A percentile compares a stretch with the other conserved stretches of the same genome.
Evolutionary conservation across 1,140 invertebrate genomes (phyloP).

Genomic region (Archegozetes longisetosus): DNA sequence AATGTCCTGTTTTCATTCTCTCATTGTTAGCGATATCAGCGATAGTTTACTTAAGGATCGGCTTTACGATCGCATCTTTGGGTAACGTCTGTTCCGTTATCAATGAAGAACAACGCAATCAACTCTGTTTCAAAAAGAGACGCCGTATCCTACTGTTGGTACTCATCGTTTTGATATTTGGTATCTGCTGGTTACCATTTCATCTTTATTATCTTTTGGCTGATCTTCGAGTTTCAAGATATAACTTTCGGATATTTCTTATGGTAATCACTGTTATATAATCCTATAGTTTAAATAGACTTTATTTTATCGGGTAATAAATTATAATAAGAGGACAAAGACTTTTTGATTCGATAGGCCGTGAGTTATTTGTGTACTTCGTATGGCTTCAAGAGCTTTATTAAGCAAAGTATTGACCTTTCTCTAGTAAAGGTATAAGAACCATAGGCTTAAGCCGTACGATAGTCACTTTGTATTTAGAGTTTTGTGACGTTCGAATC

Average conservation of each 20-base stretch:
- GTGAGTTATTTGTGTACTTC: no score
- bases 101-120: neutral
- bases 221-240: conserved; percentile 29
- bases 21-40: neutral
- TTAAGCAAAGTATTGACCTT: no score
- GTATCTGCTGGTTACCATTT: conserved; percentile 77
- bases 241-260: neutral
- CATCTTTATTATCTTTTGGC: conserved; percentile 78
- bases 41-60: neutral
- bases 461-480: no score
- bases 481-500: no score
- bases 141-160: conserved; percentile 46
- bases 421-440: no score
- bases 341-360: no score
- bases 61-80: neutral
- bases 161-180: conserved; percentile 56
- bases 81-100: neutral
- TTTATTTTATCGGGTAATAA: no score
- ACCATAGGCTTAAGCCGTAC: no score
- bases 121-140: neutral
- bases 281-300: no score
- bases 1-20: no score
- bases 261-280: neutral
- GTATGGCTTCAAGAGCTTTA: no score
- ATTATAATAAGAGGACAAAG: no score